A percentile compares a stretch with the other conserved stretches of the same genome.
Conservation (phyloP, 2,888 invertebrate species). For the Ornithoptera priamus region DNA sequence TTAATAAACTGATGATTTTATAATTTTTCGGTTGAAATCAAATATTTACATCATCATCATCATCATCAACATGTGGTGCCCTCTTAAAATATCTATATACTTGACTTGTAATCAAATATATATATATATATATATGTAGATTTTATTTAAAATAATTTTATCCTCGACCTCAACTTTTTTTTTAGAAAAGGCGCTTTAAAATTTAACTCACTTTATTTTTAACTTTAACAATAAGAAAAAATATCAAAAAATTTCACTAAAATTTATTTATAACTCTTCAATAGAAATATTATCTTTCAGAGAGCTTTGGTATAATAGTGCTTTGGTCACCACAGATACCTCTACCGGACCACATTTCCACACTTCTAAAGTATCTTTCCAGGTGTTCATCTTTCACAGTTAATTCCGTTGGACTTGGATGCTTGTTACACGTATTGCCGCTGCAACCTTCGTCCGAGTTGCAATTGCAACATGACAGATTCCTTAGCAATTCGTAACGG, state of each 20-base stretch:
- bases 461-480: constrained; percentile 62
- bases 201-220: background rate
- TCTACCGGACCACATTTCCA: constrained; percentile 60
- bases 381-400: constrained; percentile 60
- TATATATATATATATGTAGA: no score
- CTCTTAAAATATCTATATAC: no score
- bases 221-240: background rate
- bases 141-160: no score
- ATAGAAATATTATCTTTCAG: constrained; percentile 11
- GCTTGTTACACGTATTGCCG: constrained; percentile 51
- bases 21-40: background rate
- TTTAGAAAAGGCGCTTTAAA: background rate
- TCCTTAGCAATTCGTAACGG: constrained; percentile 66
- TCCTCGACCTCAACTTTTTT: no score
- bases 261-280: background rate
- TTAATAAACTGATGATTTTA: background rate
- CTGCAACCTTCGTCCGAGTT: constrained; percentile 64
- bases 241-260: background rate
- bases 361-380: constrained; percentile 67
- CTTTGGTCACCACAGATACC: constrained; percentile 33
- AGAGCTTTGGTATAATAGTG: background rate
- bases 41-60: background rate
- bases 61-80: no score
- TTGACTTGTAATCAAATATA: no score
- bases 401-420: constrained; percentile 45